Percentiles rank a stretch among this genome's conserved stretches.
These are phyloP conservation scores for Euspilapteryx auroguttella DNA, from an alignment of 2,888 invertebrate species.

Conservation along the genomic window DNA sequence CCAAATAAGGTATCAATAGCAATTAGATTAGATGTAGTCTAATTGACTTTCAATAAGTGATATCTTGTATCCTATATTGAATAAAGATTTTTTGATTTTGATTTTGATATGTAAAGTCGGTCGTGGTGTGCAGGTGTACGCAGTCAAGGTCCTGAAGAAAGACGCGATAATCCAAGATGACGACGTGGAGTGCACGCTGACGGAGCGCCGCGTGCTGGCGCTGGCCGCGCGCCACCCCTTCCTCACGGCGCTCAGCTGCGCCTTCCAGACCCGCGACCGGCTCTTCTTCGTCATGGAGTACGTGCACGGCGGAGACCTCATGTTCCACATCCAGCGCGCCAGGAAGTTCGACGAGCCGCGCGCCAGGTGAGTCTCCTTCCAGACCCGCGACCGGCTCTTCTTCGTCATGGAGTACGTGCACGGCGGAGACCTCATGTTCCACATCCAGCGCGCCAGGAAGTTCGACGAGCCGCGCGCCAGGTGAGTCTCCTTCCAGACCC, in stretches of 20 bases:
- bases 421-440: constrained; percentile 98
- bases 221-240: constrained; percentile 98
- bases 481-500: constrained; percentile 98
- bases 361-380: constrained; percentile 98
- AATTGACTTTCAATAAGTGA: too few relatives aligned
- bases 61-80: too few relatives aligned
- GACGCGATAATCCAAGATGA: constrained; percentile 98
- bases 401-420: constrained; percentile 99
- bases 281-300: constrained; percentile 99
- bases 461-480: constrained; percentile 95
- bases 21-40: too few relatives aligned
- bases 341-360: constrained; percentile 95
- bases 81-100: too few relatives aligned
- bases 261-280: constrained; percentile 95
- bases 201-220: constrained; percentile 95
- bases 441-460: constrained; percentile 97
- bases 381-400: constrained; percentile 93
- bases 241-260: constrained; percentile 94
- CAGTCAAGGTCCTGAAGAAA: constrained; percentile 91
- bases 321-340: constrained; percentile 99
- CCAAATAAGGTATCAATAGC: too few relatives aligned
- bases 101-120: background rate
- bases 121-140: constrained; percentile 63
- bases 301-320: constrained; percentile 95
- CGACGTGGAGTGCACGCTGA: constrained; percentile 99